A percentile compares a stretch with the other conserved stretches of the same genome.
Evolutionary conservation across 2,113 vertebrate genomes (phyloP).

Genomic region (Alethe castanea): DNA sequence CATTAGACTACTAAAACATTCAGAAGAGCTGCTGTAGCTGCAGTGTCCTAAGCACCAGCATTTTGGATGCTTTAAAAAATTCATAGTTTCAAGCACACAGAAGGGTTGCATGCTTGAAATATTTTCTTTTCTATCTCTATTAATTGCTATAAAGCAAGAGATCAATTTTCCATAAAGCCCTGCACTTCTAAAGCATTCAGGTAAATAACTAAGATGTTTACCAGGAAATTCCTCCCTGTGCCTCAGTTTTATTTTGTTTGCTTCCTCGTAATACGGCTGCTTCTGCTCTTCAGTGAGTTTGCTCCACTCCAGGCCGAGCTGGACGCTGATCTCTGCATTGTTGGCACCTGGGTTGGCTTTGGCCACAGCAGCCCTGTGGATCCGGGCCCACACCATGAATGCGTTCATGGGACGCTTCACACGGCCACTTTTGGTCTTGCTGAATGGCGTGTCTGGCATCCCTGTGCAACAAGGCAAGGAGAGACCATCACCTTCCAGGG

Average conservation of each 20-base stretch:
- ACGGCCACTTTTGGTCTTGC: conserved; percentile 73
- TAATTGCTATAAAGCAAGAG: neutral
- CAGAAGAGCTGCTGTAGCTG: neutral
- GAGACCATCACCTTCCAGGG: conserved; percentile 19
- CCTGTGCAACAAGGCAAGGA: conserved; percentile 66
- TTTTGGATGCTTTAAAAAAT: neutral
- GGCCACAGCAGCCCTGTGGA: conserved; percentile 76
- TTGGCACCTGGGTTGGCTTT: conserved; percentile 72
- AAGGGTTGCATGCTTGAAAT: neutral
- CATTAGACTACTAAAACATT: neutral
- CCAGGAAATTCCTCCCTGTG: conserved; percentile 84
- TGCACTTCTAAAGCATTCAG: neutral
- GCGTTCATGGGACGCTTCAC: conserved; percentile 88
- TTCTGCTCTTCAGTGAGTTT: conserved; percentile 85
- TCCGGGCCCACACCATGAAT: conserved; percentile 84
- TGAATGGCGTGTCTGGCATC: conserved; percentile 71
- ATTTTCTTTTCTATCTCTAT: neutral
- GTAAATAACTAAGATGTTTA: conserved; percentile 49
- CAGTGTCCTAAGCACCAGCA: neutral
- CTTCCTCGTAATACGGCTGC: conserved; percentile 82
- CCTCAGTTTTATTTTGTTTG: conserved; percentile 78
- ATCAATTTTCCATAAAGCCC: neutral
- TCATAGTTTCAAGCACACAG: neutral
- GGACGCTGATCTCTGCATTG: conserved; percentile 74
- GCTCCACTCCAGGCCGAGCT: conserved; percentile 83